phyloP scores from a whole-genome alignment of 1,140 invertebrate species.

The Ceratina calcarata region DNA sequence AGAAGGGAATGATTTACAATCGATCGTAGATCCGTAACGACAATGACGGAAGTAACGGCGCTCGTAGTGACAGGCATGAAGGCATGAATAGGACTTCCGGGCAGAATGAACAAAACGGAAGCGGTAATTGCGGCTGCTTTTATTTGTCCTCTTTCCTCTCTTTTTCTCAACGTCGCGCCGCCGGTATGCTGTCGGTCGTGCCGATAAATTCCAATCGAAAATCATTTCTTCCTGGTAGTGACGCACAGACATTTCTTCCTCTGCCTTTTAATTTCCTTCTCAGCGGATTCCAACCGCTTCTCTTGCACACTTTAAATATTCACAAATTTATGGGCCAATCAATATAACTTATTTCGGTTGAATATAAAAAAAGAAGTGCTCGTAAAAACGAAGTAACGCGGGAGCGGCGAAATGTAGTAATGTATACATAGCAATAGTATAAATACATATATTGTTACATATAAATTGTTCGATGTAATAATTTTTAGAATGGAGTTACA shows the following conservation, averaged over 20 bases:
- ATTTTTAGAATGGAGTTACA: no score
- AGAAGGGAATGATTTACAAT: conserved; percentile 24
- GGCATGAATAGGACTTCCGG: conserved; percentile 71
- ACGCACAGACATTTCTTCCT: conserved; percentile 7
- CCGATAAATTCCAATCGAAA: conserved; percentile 54
- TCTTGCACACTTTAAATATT: not conserved
- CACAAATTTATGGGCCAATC: not conserved
- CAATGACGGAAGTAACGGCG: conserved; percentile 69
- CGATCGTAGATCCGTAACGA: conserved; percentile 49
- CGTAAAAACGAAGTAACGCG: not conserved
- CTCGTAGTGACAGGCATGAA: conserved; percentile 68
- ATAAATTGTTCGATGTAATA: no score
- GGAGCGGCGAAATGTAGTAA: no score
- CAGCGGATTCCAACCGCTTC: not conserved
- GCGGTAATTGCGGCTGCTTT: conserved; percentile 63
- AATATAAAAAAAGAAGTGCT: no score
- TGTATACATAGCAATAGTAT: no score
- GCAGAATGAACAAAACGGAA: conserved; percentile 60
- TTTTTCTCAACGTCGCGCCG: not conserved
- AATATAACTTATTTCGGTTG: not conserved
- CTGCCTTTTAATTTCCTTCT: conserved; percentile 4
- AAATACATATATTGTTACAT: no score
- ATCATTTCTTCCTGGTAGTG: conserved; percentile 12
- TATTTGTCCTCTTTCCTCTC: conserved; percentile 31
- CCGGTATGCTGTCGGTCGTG: not conserved